Evolutionary conservation across 2,888 invertebrate species (phyloP).

Genomic region (Harpalus rufipes): DNA sequence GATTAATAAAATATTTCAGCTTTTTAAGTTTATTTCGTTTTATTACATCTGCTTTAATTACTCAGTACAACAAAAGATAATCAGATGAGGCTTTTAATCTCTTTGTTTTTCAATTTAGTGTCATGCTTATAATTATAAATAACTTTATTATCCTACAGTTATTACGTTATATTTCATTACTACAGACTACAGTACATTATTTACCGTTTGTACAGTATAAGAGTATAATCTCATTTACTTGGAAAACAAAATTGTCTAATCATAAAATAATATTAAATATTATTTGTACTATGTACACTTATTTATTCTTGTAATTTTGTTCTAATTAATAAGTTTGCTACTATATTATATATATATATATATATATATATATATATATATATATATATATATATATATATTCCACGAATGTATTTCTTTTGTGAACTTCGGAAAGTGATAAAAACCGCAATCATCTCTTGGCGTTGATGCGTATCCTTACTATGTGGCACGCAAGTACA

Average conservation of each 20-base stretch:
- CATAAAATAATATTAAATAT: too few species aligned
- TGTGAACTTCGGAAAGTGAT: background rate
- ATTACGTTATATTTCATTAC: background rate
- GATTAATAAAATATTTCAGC: slow-evolving; percentile 57
- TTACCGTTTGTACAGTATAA: background rate
- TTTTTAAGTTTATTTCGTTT: slow-evolving; percentile 47
- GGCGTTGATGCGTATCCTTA: slow-evolving; percentile 11
- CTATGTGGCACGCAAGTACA: background rate
- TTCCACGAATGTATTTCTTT: too few species aligned
- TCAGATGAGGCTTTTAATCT: slow-evolving; percentile 28
- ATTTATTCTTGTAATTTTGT: too few species aligned
- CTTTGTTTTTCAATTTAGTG: slow-evolving; percentile 33
- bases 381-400: too few species aligned
- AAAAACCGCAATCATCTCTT: slow-evolving; percentile 24
- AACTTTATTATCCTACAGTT: slow-evolving; percentile 22
- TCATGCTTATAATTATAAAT: background rate
- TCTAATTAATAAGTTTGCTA: too few species aligned
- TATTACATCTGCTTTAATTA: slow-evolving; percentile 45
- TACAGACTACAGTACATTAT: background rate
- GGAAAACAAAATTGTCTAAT: background rate
- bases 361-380: too few species aligned
- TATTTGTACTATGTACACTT: too few species aligned
- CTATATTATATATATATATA: too few species aligned
- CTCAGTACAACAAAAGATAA: slow-evolving; percentile 40
- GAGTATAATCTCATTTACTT: background rate